Evolutionary conservation across 1,140 invertebrate species (phyloP).

Genomic region (Harlomillsia oculata): DNA sequence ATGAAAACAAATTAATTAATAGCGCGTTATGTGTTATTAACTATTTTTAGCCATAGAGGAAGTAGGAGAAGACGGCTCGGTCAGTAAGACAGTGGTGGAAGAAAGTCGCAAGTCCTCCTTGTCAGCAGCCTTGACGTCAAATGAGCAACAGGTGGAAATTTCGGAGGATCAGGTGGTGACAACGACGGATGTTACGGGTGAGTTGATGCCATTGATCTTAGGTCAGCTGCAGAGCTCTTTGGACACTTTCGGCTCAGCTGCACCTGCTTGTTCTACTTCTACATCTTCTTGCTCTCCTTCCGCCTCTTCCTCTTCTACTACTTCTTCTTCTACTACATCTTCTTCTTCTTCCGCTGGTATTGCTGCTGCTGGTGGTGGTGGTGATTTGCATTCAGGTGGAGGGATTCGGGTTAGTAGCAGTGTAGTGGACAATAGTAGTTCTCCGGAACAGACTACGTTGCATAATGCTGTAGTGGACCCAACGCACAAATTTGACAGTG

Average conservation of each 20-base stretch:
- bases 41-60: background rate
- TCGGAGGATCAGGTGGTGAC: no score
- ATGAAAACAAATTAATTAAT: no score
- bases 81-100: background rate
- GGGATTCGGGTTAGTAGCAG: background rate
- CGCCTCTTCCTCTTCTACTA: constrained; percentile 36
- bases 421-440: constrained; percentile 1
- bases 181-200: constrained; percentile 41
- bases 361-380: constrained; percentile 20
- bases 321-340: constrained; percentile 11
- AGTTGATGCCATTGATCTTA: constrained; percentile 53
- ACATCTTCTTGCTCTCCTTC: no score
- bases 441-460: background rate
- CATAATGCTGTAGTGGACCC: background rate
- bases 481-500: constrained; percentile 22
- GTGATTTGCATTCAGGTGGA: constrained; percentile 1
- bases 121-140: constrained; percentile 22
- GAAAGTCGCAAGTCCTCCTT: no score
- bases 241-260: constrained; percentile 21
- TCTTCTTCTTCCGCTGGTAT: constrained; percentile 36
- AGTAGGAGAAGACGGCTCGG: background rate
- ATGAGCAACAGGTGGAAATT: constrained; percentile 11
- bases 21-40: no score
- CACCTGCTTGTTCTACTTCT: constrained; percentile 34
- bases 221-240: constrained; percentile 43